Evolutionary conservation across 2,888 invertebrate species (phyloP).

Genomic region (Adelphocoris suturalis): DNA sequence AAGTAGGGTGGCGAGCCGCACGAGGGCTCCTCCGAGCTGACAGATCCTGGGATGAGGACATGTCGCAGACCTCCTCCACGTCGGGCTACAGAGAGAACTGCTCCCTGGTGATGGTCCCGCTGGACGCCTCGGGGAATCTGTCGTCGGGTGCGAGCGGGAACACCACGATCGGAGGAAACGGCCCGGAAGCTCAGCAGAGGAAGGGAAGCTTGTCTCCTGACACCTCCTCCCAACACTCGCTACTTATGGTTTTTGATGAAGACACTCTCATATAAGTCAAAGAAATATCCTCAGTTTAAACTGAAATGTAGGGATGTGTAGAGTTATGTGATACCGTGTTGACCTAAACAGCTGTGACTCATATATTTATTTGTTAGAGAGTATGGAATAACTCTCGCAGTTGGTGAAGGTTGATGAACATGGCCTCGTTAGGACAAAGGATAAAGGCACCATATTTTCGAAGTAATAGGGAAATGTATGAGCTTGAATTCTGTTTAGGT

Average conservation of each 20-base stretch:
- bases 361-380: too few relatives aligned
- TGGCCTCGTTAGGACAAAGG: too few relatives aligned
- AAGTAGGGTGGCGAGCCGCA: constrained; percentile 48
- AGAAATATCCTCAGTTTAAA: too few relatives aligned
- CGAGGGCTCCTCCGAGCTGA: constrained; percentile 66
- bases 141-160: constrained; percentile 57
- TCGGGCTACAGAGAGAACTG: constrained; percentile 83
- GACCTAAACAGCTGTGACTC: too few relatives aligned
- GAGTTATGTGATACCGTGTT: too few relatives aligned
- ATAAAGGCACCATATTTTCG: too few relatives aligned
- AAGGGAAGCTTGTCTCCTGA: constrained; percentile 81
- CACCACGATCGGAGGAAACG: constrained; percentile 62
- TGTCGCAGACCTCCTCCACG: constrained; percentile 90
- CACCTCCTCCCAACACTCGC: constrained; percentile 84
- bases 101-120: constrained; percentile 82
- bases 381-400: too few relatives aligned
- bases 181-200: constrained; percentile 78
- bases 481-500: too few relatives aligned
- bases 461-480: too few relatives aligned
- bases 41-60: constrained; percentile 76
- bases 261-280: constrained; percentile 87
- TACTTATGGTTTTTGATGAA: constrained; percentile 89
- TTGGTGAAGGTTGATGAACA: too few relatives aligned
- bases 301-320: too few relatives aligned
- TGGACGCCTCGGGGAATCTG: constrained; percentile 40